phyloP scores from a whole-genome alignment of 2,113 vertebrate species.

The Ceyx margarethae region DNA sequence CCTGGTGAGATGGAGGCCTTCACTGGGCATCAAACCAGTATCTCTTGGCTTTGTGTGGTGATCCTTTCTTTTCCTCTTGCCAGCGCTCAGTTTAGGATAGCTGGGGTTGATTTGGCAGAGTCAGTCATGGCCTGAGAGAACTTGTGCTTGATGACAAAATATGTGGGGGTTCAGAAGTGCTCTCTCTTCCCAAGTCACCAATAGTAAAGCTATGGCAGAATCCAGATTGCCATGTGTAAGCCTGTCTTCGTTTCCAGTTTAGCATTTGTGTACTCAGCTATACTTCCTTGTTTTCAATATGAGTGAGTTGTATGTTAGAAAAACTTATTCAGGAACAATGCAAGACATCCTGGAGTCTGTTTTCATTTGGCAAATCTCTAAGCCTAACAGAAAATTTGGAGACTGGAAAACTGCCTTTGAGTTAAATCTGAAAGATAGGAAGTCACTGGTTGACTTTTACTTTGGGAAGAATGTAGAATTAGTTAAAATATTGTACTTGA shows the following conservation, averaged over 20 bases:
- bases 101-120: neutral
- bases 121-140: neutral
- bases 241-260: neutral
- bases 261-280: neutral
- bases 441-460: neutral
- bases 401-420: neutral
- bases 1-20: neutral
- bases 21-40: neutral
- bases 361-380: neutral
- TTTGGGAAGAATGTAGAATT: neutral
- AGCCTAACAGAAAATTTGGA: neutral
- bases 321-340: neutral
- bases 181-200: neutral
- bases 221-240: neutral
- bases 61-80: neutral
- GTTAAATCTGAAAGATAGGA: neutral
- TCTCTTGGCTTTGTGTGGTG: accelerated
- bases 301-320: neutral
- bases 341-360: neutral
- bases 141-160: neutral
- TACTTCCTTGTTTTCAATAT: neutral
- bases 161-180: neutral
- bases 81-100: neutral
- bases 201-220: neutral
- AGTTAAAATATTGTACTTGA: neutral